These are phyloP conservation scores for Xestia c-nigrum DNA, from an alignment of 2,888 invertebrate species.

Conservation along the genomic window DNA sequence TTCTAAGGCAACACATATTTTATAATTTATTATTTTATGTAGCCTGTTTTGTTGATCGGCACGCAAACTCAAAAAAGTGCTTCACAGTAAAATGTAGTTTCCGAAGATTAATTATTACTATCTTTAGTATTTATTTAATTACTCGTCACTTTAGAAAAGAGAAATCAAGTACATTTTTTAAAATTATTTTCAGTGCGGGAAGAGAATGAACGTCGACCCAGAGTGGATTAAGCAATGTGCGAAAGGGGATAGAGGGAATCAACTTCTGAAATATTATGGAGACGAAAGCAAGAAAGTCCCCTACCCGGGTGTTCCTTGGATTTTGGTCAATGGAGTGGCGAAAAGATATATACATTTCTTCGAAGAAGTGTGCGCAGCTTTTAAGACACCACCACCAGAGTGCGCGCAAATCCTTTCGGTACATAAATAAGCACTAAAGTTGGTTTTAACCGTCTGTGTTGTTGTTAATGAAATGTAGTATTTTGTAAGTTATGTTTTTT, in stretches of 20 bases:
- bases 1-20: no score
- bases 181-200: slow-evolving; percentile 76
- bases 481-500: no score
- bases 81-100: neutral
- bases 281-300: slow-evolving; percentile 69
- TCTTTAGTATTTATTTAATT: neutral
- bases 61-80: no score
- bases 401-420: slow-evolving; percentile 50
- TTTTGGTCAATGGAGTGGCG: slow-evolving; percentile 73
- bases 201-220: slow-evolving; percentile 65
- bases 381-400: slow-evolving; percentile 72
- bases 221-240: slow-evolving; percentile 76
- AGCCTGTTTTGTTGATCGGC: no score
- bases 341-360: slow-evolving; percentile 65
- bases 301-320: slow-evolving; percentile 70
- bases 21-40: no score
- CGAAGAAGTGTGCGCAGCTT: slow-evolving; percentile 70
- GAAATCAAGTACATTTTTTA: neutral
- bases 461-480: neutral
- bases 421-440: slow-evolving; percentile 13
- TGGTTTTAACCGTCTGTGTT: slow-evolving; percentile 12
- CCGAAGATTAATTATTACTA: neutral
- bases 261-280: slow-evolving; percentile 72
- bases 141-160: neutral
- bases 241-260: slow-evolving; percentile 69